Evolutionary conservation across 2,888 invertebrate species (phyloP), one percentile per base, ranked within the genome.

Genomic region (Blastobasis lacticolella): DNA sequence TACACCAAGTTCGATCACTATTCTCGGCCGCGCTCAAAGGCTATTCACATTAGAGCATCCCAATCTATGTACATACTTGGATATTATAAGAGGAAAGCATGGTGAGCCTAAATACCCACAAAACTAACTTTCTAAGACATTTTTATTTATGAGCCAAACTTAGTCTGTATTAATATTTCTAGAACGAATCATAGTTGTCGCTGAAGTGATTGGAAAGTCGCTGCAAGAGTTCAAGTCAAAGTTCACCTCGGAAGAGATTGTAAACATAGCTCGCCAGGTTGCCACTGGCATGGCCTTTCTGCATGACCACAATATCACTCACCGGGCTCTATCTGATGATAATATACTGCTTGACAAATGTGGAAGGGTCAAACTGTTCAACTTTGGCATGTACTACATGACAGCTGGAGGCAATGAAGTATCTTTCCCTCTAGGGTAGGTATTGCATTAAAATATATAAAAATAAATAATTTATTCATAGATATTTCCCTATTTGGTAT

Each of bases 1-100:
- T 23, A 98, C 98, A 1, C 98, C 98, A 3, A 98, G 98, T 81
- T 97, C 98, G 0, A 97, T 98, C 56, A 95, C 96, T 52, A 97
- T 99, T 70, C 89, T 97, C 52, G 98, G 98, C 6, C 90, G 93
- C 68, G 95, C 97, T 37, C 97, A 97, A 74, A 88, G 91, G 55
- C 86, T 98, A 10, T 94, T 95, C 71, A 92, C 92, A 0, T 84
- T 97, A 49, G 89, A 91, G 54, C 96, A 97, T 78, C 91, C 92
- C 0, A 91, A 95, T 81, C 88, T 99, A 49, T 97, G 97, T 68
- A 92, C 93, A 54, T 98, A 98, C 82, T 86, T 99, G 45, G 97
- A 98, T 80, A 92, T 98, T 51, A 93, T 95, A 58, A 90, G 97
- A 63, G 96, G 97, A 60, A 98, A 97, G 89, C 97, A 98, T 90